A percentile compares a stretch with the other conserved stretches of the same genome.
These are phyloP conservation scores for Danaus plexippus DNA, from an alignment of 1,140 invertebrate species.

Conservation along the genomic window DNA sequence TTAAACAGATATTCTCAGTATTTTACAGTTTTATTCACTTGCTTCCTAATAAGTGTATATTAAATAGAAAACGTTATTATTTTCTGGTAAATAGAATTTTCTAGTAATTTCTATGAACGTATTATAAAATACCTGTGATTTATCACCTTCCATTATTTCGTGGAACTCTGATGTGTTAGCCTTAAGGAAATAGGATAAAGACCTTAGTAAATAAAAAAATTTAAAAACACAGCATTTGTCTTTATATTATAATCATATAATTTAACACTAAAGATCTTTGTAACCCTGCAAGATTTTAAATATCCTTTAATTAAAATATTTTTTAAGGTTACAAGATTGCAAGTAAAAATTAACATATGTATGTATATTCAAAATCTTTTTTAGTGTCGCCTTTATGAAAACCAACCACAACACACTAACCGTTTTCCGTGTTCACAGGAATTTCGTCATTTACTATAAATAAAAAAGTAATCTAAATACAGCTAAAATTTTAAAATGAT, in stretches of 20 bases:
- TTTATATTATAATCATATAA: conserved; percentile 9
- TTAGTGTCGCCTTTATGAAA: conserved; percentile 8
- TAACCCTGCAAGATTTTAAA: conserved; percentile 10
- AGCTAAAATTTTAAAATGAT: no score
- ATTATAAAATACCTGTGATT: conserved; percentile 20
- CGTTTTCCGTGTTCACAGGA: conserved; percentile 6
- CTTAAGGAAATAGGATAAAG: conserved; percentile 3
- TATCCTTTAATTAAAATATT: neutral
- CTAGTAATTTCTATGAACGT: conserved; percentile 13
- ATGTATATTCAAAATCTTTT: conserved; percentile 13
- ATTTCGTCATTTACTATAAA: conserved; percentile 12
- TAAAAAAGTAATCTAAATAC: no score
- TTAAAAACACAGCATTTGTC: neutral
- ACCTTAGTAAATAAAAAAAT: neutral
- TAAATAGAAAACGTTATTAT: conserved; percentile 15
- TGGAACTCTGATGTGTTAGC: conserved; percentile 21
- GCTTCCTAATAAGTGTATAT: no score
- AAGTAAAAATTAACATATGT: neutral
- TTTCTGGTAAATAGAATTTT: conserved; percentile 11
- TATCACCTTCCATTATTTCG: conserved; percentile 20
- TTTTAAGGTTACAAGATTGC: neutral
- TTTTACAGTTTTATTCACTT: no score
- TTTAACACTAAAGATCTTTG: conserved; percentile 14
- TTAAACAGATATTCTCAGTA: no score
- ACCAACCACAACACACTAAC: conserved; percentile 7